These are phyloP conservation scores for Orthonychiurus folsomi DNA, from an alignment of 2,888 invertebrate species.

Conservation along the genomic window DNA sequence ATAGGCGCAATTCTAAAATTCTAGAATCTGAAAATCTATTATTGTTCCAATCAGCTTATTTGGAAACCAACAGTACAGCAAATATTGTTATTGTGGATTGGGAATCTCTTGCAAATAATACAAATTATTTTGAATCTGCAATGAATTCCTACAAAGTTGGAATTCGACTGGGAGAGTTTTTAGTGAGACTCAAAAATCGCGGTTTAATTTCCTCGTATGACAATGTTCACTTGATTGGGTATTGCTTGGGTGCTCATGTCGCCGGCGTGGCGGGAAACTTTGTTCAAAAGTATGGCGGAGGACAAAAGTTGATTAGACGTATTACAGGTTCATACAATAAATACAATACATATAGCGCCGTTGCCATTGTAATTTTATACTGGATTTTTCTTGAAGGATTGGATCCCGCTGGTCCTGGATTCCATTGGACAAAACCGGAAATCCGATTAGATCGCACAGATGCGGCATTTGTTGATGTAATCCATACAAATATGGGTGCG, in stretches of 20 bases:
- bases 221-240: constrained; percentile 25
- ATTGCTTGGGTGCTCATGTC: constrained; percentile 29
- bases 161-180: neutral
- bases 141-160: constrained; percentile 4
- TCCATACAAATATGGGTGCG: constrained; percentile 30
- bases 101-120: neutral
- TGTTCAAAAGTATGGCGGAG: constrained; percentile 40
- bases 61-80: neutral
- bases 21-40: neutral
- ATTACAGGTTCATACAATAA: too few relatives aligned
- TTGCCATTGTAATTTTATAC: too few relatives aligned
- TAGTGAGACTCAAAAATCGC: neutral
- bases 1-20: neutral
- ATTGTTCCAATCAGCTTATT: neutral
- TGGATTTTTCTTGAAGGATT: constrained; percentile 12
- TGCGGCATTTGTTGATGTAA: constrained; percentile 61
- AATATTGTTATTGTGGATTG: constrained; percentile 4
- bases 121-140: constrained; percentile 7
- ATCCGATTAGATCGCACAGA: constrained; percentile 54
- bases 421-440: constrained; percentile 22
- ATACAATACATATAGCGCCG: too few relatives aligned
- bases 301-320: too few relatives aligned
- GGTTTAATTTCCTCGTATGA: neutral
- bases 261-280: constrained; percentile 23
- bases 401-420: constrained; percentile 33